Base-by-base conservation (phyloP, 2,797 vertebrate genomes). In the Peromyscus melanophrys region DNA sequence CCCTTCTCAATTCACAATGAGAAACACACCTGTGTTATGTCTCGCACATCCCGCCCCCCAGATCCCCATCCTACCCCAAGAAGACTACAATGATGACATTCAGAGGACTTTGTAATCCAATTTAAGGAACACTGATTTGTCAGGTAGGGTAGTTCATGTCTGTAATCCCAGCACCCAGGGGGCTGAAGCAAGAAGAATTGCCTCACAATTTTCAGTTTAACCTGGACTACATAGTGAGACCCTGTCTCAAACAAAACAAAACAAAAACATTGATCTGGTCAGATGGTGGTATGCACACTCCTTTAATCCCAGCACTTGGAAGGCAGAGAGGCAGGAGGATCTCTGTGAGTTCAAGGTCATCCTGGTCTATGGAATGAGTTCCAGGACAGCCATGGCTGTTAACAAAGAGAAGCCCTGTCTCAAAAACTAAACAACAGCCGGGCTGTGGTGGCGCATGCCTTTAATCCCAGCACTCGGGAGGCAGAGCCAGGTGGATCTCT, bases 21-120 rank as follows among this genome's bases (percentile, higher is more conserved):
- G 59, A 63, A 46, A 59, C 29, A 75, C 17, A 31, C 0, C 2
- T 27, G 34, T 25, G 71, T 43, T 37, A 31, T 73, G 12, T 59
- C 16, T 61, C 55, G 23, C 0, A 21, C 0, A 6, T 2, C 1
- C 12, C 27, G 8, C 9, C 6, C 71, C 9, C 31, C 0, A 21
- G 40, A 12, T 23, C 14, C 37, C 8, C 19, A 21, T 17, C 67
- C 5, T 14, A 81, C 23, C 0, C 23, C 9, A 69, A 63, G 81
- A 94, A 87, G 21, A 94, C 9, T 73, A 82, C 1, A 84, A 59
- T 4, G 34, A 29, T 31, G 77, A 87, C 21, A 52, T 43, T 31
- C 34, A 46, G 12, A 43, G 17, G 11, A 82, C 21, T 40, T 49
- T 25, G 46, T 25, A 90, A 77, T 10, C 19, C 17, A 67, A 40